Evolutionary conservation across 2,113 vertebrate species (phyloP).

Genomic region (Lutjanus erythropterus): DNA sequence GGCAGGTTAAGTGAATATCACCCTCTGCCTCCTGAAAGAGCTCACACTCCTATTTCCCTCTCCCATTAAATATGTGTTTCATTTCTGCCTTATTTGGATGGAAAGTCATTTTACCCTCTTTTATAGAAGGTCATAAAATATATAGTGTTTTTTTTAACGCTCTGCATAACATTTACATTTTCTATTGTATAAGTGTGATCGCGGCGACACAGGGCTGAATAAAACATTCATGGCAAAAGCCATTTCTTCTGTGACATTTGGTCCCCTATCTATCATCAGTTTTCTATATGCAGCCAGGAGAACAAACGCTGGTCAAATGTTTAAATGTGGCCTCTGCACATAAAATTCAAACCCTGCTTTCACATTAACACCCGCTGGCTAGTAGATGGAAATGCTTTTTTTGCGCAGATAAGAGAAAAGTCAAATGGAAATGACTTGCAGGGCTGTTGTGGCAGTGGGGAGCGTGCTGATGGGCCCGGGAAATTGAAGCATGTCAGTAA

Average conservation of each 20-base stretch:
- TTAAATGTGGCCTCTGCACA: constrained; percentile 82
- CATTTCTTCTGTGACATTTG: constrained; percentile 85
- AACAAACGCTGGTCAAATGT: constrained; percentile 84
- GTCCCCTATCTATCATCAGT: constrained; percentile 83
- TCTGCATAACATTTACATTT: constrained; percentile 86
- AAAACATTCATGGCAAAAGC: constrained; percentile 84
- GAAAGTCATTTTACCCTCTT: constrained; percentile 80
- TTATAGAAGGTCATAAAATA: constrained; percentile 85
- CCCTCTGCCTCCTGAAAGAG: constrained; percentile 56
- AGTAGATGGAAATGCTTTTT: constrained; percentile 83
- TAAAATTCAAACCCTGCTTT: constrained; percentile 82
- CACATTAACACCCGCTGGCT: constrained; percentile 82
- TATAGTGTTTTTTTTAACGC: constrained; percentile 70
- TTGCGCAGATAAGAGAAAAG: constrained; percentile 84
- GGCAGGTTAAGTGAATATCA: constrained; percentile 82
- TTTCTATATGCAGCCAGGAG: constrained; percentile 79
- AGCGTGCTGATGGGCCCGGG: constrained; percentile 67
- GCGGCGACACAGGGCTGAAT: constrained; percentile 72
- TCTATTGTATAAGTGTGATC: constrained; percentile 84
- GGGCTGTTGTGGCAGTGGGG: constrained; percentile 72
- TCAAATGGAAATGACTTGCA: constrained; percentile 84
- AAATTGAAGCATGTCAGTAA: constrained; percentile 86
- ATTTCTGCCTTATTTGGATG: constrained; percentile 78
- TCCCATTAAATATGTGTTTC: constrained; percentile 76
- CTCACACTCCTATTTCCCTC: constrained; percentile 58